Evolutionary conservation across 2,888 invertebrate genomes (phyloP).

Genomic region (Drosophila mulleri): DNA sequence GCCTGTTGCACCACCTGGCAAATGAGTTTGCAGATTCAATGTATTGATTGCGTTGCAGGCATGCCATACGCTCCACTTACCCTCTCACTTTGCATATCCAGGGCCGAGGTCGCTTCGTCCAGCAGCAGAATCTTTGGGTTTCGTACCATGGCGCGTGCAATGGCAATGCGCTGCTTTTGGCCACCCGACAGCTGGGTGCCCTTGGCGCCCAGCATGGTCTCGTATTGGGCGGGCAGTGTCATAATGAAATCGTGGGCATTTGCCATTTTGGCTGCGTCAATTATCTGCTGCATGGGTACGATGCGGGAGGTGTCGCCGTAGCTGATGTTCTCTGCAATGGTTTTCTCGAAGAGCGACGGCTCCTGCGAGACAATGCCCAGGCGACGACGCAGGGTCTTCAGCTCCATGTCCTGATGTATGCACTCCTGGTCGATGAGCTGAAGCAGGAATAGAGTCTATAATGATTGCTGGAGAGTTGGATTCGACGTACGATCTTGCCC

Average conservation of each 20-base stretch:
- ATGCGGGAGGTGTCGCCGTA: constrained; percentile 92
- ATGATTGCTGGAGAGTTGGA: neutral
- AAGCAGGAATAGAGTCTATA: rapidly evolving
- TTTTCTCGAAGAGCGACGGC: constrained; percentile 94
- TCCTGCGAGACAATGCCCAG: constrained; percentile 96
- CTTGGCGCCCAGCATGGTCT: constrained; percentile 90
- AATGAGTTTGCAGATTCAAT: neutral
- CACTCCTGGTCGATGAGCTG: constrained; percentile 86
- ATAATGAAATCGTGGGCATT: constrained; percentile 94
- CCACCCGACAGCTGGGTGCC: constrained; percentile 93
- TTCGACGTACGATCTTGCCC: constrained; percentile 86
- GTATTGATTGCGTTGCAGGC: neutral
- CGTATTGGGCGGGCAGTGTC: constrained; percentile 91
- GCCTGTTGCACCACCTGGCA: constrained; percentile 91
- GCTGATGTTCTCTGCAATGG: constrained; percentile 95
- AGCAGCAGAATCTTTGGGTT: constrained; percentile 89
- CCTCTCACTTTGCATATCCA: constrained; percentile 91
- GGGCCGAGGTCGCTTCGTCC: constrained; percentile 92
- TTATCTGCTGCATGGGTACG: constrained; percentile 89
- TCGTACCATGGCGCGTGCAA: constrained; percentile 90
- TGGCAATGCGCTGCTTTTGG: constrained; percentile 94
- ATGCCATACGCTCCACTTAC: constrained; percentile 82
- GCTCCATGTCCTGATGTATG: constrained; percentile 86
- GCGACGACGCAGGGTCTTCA: constrained; percentile 89
- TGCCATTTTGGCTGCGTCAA: constrained; percentile 91